A percentile compares a stretch with the other conserved stretches of the same genome.
phyloP scores from a whole-genome alignment of 2,888 invertebrate genomes.

The Athripsodes cinereus region DNA sequence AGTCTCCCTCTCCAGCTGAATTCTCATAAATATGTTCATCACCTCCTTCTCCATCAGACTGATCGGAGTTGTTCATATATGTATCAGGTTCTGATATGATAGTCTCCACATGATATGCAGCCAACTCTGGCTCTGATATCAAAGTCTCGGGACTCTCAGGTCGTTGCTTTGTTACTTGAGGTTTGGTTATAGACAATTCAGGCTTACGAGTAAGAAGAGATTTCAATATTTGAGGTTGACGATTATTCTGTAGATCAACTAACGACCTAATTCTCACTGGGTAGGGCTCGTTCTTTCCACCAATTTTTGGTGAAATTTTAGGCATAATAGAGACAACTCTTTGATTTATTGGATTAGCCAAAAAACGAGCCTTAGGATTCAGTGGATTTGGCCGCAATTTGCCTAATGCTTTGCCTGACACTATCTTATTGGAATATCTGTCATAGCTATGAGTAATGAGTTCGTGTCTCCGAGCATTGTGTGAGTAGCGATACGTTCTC shows the following conservation, averaged over 20 bases:
- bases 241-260: constrained; percentile 49
- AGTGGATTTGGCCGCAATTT: constrained; percentile 45
- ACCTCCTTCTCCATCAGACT: constrained; percentile 30
- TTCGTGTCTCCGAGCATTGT: constrained; percentile 48
- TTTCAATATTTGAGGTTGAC: constrained; percentile 49
- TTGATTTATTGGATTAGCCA: constrained; percentile 48
- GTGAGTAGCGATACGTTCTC: constrained; percentile 47
- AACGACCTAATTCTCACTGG: constrained; percentile 47
- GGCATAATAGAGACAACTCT: constrained; percentile 27
- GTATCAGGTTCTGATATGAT: constrained; percentile 46
- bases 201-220: constrained; percentile 46
- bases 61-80: constrained; percentile 31
- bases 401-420: constrained; percentile 33
- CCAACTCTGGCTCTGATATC: constrained; percentile 47
- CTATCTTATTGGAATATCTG: constrained; percentile 47
- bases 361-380: constrained; percentile 45
- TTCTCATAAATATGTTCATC: constrained; percentile 22
- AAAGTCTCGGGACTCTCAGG: constrained; percentile 49
- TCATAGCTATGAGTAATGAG: constrained; percentile 47
- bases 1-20: constrained; percentile 37
- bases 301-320: constrained; percentile 34
- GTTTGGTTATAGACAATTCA: constrained; percentile 45
- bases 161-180: constrained; percentile 47
- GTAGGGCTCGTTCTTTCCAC: constrained; percentile 43
- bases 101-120: constrained; percentile 48